Conservation (phyloP, 2,888 invertebrate genomes). For the Drosophila demipolita region DNA sequence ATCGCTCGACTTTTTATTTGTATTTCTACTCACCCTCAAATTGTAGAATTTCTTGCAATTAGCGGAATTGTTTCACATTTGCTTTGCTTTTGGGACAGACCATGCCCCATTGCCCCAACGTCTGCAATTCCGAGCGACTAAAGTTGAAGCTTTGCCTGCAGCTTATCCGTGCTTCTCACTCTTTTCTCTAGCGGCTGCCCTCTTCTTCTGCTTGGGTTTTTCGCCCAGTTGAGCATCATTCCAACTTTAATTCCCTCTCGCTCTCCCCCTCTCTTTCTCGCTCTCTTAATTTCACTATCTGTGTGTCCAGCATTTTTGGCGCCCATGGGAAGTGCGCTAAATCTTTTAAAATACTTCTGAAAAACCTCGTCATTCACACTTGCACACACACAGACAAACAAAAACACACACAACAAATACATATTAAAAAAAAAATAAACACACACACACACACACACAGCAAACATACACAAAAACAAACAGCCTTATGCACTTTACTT, state of each 20-base stretch:
- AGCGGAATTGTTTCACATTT: constrained; percentile 78
- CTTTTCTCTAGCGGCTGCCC: not conserved
- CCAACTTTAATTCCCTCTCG: not conserved
- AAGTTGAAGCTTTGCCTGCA: constrained; percentile 51
- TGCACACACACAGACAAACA: constrained; percentile 2
- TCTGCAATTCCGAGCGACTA: constrained; percentile 4
- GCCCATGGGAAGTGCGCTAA: constrained; percentile 66
- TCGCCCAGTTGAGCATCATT: constrained; percentile 45
- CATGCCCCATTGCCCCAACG: not conserved
- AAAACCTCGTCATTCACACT: constrained; percentile 48
- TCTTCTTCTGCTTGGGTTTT: constrained; percentile 35
- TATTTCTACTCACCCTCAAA: not conserved
- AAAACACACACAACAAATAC: constrained; percentile 2
- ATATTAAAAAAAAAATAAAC: no score
- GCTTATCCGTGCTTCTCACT: constrained; percentile 69
- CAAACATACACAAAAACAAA: constrained; percentile 42
- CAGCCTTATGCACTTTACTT: constrained; percentile 70
- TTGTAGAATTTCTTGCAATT: constrained; percentile 68
- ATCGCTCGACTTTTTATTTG: constrained; percentile 9
- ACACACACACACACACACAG: not conserved
- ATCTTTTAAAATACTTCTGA: constrained; percentile 74
- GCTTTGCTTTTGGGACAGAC: constrained; percentile 32
- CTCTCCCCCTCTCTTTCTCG: not conserved
- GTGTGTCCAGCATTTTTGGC: constrained; percentile 64
- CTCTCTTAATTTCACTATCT: not conserved